Evolutionary conservation across 1,140 invertebrate genomes (phyloP), one percentile per base, ranked within the genome.

Genomic region (Drosophila sucinea): DNA sequence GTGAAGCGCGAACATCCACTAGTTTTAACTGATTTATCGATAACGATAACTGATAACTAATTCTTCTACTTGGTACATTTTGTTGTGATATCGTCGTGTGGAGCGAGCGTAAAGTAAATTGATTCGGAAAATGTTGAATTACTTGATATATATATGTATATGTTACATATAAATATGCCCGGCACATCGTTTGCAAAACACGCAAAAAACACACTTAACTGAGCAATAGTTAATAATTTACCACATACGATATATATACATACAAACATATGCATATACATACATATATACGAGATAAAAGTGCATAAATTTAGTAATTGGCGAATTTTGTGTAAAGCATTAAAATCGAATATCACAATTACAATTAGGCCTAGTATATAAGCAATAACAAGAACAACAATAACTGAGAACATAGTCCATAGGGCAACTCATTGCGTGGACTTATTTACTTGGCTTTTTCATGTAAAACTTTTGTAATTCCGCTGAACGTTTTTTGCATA

Each of bases 21-120:
- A 73, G 75, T 56, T 41, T 51, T 58, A 67, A 64, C 60, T n/a
- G 58, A 76, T 41, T 58, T 40, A 61, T 66, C 54, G 10, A 66
- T 51, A 64, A 3, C 68, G 61, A 73, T 63, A 77, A 73, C 73
- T 80, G 73, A 89, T 84, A 84, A 89, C 84, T 89, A 78, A 84
- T 87, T 89, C 80, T 89, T 87, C 77, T 89, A 83, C 80, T 89
- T 90, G 84, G 85, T 90, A 89, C 84, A 89, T 89, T 89, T 89
- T 89, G 84, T 89, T 89, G 84, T 89, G 84, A 89, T 89, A 89
- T 84, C 77, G 84, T 89, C 84, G 80, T 84, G 85, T 87, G 79
- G 76, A 87, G 80, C 83, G 80, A 84, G 73, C 73, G 83, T 81
- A 78, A 83, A 44, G 73, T 77, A 70, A 71, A 62, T 54, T 66